These are phyloP conservation scores for Linnaemya tessellans DNA, from an alignment of 2,888 invertebrate species.

Conservation along the genomic window DNA sequence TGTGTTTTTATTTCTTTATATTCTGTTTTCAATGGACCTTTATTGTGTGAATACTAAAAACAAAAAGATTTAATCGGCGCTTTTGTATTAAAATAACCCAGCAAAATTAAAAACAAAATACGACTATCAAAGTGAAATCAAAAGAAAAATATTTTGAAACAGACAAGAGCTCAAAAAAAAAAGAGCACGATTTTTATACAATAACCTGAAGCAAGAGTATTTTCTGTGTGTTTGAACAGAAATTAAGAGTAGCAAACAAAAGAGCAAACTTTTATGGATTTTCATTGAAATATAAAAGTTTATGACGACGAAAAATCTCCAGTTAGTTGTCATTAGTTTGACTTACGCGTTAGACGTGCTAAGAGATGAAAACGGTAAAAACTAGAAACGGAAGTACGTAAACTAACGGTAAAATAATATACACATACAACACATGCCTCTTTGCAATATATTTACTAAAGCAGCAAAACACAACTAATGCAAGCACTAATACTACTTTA, in stretches of 20 bases:
- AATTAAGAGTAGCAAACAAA: not conserved
- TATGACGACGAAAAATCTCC: constrained; percentile 17
- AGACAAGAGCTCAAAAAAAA: not conserved
- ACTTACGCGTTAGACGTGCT: constrained; percentile 28
- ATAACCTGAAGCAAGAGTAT: not conserved
- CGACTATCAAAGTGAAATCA: constrained; percentile 4
- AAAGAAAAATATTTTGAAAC: not conserved
- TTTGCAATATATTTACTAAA: not conserved
- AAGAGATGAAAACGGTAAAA: constrained; percentile 20
- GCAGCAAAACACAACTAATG: constrained; percentile 11
- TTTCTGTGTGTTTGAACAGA: not conserved
- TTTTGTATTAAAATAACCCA: constrained; percentile 34
- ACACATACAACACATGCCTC: not conserved
- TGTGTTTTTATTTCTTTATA: not conserved
- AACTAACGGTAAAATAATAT: constrained; percentile 45
- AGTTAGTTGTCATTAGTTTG: constrained; percentile 59
- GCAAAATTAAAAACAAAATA: constrained; percentile 1
- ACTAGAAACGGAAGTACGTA: constrained; percentile 45
- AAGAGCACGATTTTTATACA: constrained; percentile 6
- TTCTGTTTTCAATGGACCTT: constrained; percentile 1
- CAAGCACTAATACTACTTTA: constrained; percentile 3
- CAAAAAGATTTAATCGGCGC: constrained; percentile 53
- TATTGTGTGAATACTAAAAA: constrained; percentile 7
- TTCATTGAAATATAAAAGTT: constrained; percentile 37
- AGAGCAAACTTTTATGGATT: not conserved